phyloP scores from a whole-genome alignment of 1,140 invertebrate genomes.

The Brachionus asplanchnoidis region DNA sequence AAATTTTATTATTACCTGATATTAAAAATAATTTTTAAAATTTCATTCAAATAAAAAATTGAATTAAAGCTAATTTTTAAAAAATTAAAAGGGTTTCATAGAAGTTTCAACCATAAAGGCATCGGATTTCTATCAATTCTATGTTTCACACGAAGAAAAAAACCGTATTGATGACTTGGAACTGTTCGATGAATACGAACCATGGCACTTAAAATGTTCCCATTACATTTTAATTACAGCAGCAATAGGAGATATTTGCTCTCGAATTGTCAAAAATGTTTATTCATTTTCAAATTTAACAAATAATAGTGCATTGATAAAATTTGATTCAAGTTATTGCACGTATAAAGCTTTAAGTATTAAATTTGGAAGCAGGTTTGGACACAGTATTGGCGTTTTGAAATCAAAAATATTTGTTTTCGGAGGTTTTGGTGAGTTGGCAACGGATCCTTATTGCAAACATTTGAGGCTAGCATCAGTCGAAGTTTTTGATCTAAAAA shows the following conservation, averaged over 20 bases:
- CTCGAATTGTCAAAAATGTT: not conserved
- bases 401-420: constrained; percentile 44
- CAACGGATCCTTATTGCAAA: not conserved
- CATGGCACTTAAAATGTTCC: constrained; percentile 60
- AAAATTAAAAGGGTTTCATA: constrained; percentile 56
- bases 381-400: constrained; percentile 47
- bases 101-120: constrained; percentile 51
- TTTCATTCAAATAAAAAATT: not conserved
- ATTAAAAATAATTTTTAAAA: not conserved
- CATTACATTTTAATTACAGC: constrained; percentile 58
- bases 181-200: constrained; percentile 62
- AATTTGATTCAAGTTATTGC: not conserved
- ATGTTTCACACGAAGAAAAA: constrained; percentile 52
- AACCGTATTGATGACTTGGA: constrained; percentile 55
- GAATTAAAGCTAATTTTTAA: not conserved
- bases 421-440: constrained; percentile 42
- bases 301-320: not conserved
- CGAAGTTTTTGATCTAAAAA: constrained; percentile 4
- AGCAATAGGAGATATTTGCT: not conserved
- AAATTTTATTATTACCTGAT: no score
- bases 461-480: not conserved
- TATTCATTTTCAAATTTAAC: not conserved
- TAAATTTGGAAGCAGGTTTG: constrained; percentile 46
- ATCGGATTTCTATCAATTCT: constrained; percentile 54
- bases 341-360: not conserved